A percentile compares a stretch with the other conserved stretches of the same genome.
Evolutionary conservation across 2,797 vertebrate species (phyloP).

Genomic region (Crossoptilon crossoptilon): DNA sequence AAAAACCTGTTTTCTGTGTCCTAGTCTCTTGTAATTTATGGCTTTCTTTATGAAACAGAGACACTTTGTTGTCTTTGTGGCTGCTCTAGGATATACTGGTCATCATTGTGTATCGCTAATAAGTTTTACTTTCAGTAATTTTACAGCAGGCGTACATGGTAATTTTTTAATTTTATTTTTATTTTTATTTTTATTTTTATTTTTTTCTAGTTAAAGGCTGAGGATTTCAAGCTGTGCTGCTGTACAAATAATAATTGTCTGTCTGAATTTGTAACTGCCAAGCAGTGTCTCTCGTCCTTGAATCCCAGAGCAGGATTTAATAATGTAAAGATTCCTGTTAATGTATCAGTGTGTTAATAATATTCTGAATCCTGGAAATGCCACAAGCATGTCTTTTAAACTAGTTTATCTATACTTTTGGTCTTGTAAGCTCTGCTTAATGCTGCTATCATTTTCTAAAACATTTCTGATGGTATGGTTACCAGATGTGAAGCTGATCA

Average conservation of each 20-base stretch:
- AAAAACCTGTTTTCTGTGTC: neutral
- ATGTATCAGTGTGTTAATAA: neutral
- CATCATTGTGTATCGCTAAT: neutral
- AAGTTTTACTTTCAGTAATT: neutral
- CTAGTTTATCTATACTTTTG: neutral
- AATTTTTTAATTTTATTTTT: neutral
- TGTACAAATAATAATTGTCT: neutral
- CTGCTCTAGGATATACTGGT: neutral
- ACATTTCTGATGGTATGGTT: neutral
- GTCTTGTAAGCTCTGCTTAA: neutral
- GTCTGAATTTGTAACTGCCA: neutral
- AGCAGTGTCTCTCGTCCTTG: neutral
- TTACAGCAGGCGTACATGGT: neutral
- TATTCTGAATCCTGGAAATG: neutral
- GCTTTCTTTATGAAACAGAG: neutral
- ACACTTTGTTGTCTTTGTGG: neutral
- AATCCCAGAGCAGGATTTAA: neutral
- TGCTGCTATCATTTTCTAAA: neutral
- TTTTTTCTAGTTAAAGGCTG: neutral
- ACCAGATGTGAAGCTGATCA: neutral
- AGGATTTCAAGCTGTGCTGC: neutral
- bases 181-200: neutral
- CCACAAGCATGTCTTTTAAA: neutral
- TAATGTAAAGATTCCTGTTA: neutral
- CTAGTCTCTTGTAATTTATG: neutral